These are phyloP conservation scores for Regulus satrapa DNA, from an alignment of 2,113 vertebrate species.

Conservation along the genomic window DNA sequence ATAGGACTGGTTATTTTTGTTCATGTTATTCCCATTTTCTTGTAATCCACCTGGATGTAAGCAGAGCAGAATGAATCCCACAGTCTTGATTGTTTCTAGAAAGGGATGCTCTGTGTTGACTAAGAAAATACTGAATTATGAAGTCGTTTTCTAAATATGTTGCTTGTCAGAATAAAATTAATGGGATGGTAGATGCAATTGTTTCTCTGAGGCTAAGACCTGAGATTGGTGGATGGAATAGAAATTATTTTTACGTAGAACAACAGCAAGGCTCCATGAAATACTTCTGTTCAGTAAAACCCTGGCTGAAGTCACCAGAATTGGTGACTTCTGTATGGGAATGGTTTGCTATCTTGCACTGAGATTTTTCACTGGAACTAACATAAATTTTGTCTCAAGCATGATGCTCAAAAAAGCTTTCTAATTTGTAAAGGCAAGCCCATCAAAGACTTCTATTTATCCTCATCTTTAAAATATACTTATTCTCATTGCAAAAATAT, in stretches of 20 bases:
- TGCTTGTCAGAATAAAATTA: not conserved
- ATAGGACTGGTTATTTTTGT: not conserved
- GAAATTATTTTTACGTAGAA: not conserved
- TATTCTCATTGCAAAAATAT: not conserved
- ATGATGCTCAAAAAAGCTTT: not conserved
- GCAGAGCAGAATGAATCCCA: not conserved
- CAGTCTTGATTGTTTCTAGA: not conserved
- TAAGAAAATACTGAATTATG: constrained; percentile 17
- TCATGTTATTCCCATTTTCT: not conserved
- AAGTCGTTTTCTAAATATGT: constrained; percentile 27
- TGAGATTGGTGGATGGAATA: not conserved
- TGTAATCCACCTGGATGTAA: not conserved
- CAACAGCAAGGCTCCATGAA: not conserved
- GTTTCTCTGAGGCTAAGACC: not conserved
- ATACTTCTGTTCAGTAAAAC: not conserved
- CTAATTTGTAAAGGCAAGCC: not conserved
- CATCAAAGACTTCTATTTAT: not conserved
- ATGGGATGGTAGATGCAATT: not conserved
- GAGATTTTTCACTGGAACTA: not conserved
- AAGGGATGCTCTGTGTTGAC: not conserved
- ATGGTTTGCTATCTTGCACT: not conserved
- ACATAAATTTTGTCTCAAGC: not conserved
- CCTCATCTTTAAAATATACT: not conserved
- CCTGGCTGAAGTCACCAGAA: not conserved
- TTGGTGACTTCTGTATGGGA: not conserved